These are phyloP conservation scores for Ficedula albicollis DNA, from an alignment of 2,797 vertebrate species.

Conservation along the genomic window DNA sequence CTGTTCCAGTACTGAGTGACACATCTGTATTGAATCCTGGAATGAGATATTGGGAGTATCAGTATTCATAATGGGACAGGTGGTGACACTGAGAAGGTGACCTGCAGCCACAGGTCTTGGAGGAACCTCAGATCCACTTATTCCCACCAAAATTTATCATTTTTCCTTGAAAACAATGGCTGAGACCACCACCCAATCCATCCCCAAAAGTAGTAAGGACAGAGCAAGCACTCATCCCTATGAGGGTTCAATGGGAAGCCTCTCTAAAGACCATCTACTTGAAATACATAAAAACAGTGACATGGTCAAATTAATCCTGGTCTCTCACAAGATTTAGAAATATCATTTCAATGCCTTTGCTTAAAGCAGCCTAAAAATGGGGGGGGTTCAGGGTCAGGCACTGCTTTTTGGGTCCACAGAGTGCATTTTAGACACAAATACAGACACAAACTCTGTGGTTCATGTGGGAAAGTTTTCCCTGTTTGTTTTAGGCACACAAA, in stretches of 20 bases:
- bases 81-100: neutral
- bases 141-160: neutral
- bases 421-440: neutral
- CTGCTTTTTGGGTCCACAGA: neutral
- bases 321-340: neutral
- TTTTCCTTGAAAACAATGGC: neutral
- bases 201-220: neutral
- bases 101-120: neutral
- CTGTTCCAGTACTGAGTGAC: fast-evolving
- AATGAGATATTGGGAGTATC: neutral
- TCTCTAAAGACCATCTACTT: neutral
- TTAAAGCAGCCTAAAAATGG: neutral
- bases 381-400: neutral
- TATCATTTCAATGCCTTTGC: neutral
- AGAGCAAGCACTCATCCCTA: neutral
- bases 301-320: neutral
- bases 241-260: neutral
- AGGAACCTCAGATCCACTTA: neutral
- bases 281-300: neutral
- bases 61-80: neutral
- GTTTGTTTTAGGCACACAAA: neutral
- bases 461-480: neutral
- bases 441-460: fast-evolving
- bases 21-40: neutral
- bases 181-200: too few species aligned